phyloP scores from a whole-genome alignment of 1,140 invertebrate species.

The Drosophila subpulchrella region DNA sequence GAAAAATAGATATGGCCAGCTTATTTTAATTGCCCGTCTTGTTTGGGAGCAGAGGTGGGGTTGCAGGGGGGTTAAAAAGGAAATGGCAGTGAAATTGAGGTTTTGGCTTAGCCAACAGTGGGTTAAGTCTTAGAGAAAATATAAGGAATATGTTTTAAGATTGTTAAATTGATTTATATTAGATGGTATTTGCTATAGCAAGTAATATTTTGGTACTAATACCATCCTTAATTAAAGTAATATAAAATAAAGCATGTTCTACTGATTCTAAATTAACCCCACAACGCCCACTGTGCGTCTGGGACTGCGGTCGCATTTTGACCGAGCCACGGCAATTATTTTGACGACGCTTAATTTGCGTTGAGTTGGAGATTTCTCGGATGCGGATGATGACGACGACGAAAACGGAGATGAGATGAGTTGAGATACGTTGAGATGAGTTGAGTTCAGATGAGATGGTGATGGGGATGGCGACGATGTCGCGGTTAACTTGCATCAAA shows the following conservation, averaged over 20 bases:
- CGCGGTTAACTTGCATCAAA: slow-evolving; percentile 60
- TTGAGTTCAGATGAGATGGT: slow-evolving; percentile 6
- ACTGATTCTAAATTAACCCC: slow-evolving; percentile 28
- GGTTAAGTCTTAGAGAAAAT: background rate
- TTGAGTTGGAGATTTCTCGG: slow-evolving; percentile 63
- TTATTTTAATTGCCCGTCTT: slow-evolving; percentile 73
- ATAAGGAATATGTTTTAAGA: background rate
- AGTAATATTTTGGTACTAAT: background rate
- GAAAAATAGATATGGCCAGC: slow-evolving; percentile 52
- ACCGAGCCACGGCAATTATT: slow-evolving; percentile 78
- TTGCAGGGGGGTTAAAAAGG: background rate
- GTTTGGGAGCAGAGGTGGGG: background rate
- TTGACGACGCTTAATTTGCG: slow-evolving; percentile 81
- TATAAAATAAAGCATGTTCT: slow-evolving; percentile 9
- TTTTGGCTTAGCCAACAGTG: slow-evolving; percentile 37
- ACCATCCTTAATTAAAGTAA: background rate
- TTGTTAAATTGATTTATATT: background rate
- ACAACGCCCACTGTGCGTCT: slow-evolving; percentile 45
- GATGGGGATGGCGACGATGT: slow-evolving; percentile 17
- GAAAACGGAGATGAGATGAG: slow-evolving; percentile 17
- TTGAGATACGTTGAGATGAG: background rate
- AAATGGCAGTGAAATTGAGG: slow-evolving; percentile 15
- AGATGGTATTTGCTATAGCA: background rate
- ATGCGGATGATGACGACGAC: slow-evolving; percentile 53
- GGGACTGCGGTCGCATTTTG: slow-evolving; percentile 46